Evolutionary conservation across 2,888 invertebrate species (phyloP).

Genomic region (Drosophila austrosaltans): DNA sequence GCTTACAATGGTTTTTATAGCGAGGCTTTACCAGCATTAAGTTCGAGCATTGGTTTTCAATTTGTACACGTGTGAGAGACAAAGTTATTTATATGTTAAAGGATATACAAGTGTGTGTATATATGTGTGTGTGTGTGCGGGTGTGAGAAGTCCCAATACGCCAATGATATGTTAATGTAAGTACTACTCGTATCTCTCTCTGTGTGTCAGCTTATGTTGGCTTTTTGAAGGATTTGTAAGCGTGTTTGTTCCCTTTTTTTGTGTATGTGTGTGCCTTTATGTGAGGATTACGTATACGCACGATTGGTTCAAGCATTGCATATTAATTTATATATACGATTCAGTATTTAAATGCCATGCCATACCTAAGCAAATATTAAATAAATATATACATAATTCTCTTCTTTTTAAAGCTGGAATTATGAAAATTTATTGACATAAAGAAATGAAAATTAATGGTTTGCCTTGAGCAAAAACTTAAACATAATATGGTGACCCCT

Average conservation of each 20-base stretch:
- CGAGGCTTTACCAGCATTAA: slow-evolving; percentile 10
- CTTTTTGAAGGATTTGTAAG: slow-evolving; percentile 63
- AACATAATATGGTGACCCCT: slow-evolving; percentile 13
- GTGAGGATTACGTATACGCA: slow-evolving; percentile 37
- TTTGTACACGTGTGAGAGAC: slow-evolving; percentile 55
- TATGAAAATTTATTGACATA: neutral
- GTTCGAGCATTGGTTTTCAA: slow-evolving; percentile 62
- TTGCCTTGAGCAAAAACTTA: neutral
- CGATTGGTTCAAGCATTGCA: slow-evolving; percentile 14
- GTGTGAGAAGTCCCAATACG: slow-evolving; percentile 52
- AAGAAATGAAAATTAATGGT: slow-evolving; percentile 12
- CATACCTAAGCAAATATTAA: neutral
- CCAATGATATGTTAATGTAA: slow-evolving; percentile 75
- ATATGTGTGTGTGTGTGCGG: slow-evolving; percentile 4
- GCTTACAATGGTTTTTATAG: slow-evolving; percentile 3
- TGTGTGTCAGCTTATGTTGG: slow-evolving; percentile 50
- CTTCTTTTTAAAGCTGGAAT: neutral
- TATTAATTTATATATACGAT: slow-evolving; percentile 37
- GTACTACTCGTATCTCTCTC: slow-evolving; percentile 23
- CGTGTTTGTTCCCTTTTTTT: slow-evolving; percentile 34
- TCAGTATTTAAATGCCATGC: slow-evolving; percentile 14
- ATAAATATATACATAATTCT: neutral
- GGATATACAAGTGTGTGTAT: slow-evolving; percentile 22
- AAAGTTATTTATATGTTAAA: slow-evolving; percentile 42
- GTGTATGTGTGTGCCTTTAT: slow-evolving; percentile 45